Evolutionary conservation across 1,140 invertebrate species (phyloP), one percentile per base, ranked within the genome.

Genomic region (Macrocentrus cingulum): DNA sequence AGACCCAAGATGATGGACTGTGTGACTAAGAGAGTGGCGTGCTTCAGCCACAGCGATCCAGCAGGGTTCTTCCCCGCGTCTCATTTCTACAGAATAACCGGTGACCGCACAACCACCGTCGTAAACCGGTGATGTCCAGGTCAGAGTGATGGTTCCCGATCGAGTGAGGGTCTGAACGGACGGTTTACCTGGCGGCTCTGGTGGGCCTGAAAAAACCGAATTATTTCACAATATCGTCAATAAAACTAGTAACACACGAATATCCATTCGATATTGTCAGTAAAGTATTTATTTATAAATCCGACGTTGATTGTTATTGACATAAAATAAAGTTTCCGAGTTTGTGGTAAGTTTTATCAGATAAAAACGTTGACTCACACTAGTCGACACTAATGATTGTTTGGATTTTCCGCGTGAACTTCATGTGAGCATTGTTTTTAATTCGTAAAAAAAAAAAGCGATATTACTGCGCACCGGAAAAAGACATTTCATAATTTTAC

Each of bases 101-200:
- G 87, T 89, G 41, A 95, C 84, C 49, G 88, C 88, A 54, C 88
- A 87, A 23, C 92, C 91, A n/a, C 91, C 91, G 70, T 95, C 92
- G 66, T 89, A 92, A 1, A 87, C 84, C 18, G 91, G 88, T 23
- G 88, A 89, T 67, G 86, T 87, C 92, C 92, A 94, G 20, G 88
- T 85, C 9, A 94, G 81, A 0, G 82, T 86, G 1, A 85, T 81
- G 4, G 76, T 73, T 1, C 74, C 76, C 1, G 74, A 64, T 32
- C 42, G n/a, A 9, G 32, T 60, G 41, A 60, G 48, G 9, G 76
- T 80, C 1, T 60, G 58, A 8, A 87, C 74, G 75, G 81, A 77
- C 0, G 91, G 91, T 39, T 83, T 79, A 9, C 87, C 87, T 15
- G 90, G 90, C 5, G 89, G 84, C 54, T 91, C 88, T 2, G 91